Evolutionary conservation across 2,888 invertebrate genomes (phyloP).

Genomic region (Cephus pulcher): DNA sequence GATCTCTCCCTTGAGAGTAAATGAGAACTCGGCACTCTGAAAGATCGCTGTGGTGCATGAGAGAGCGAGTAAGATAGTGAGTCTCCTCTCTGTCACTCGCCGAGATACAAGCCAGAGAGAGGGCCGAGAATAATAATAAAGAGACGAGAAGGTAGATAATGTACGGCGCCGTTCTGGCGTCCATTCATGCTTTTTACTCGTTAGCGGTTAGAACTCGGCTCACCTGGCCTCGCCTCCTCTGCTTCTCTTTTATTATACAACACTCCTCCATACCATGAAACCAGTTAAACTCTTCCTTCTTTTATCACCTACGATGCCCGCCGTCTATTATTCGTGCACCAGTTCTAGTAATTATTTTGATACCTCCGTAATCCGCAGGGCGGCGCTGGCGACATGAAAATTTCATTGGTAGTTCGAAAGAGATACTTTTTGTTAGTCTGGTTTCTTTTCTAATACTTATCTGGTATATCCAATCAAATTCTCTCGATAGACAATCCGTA

Average conservation of each 20-base stretch:
- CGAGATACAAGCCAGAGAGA: background rate
- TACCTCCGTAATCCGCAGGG: background rate
- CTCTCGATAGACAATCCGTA: background rate
- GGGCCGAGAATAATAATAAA: constrained; percentile 40
- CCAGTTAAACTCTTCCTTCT: constrained; percentile 7
- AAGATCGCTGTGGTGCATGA: background rate
- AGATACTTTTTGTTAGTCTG: too few species aligned
- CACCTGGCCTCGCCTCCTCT: constrained; percentile 28
- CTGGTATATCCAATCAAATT: background rate
- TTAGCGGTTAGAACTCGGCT: constrained; percentile 48
- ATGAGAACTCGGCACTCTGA: background rate
- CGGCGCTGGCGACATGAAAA: background rate
- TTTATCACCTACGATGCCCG: background rate
- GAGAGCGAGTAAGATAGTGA: constrained; percentile 9
- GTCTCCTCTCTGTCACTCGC: background rate
- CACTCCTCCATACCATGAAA: background rate
- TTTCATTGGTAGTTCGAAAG: background rate
- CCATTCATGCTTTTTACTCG: constrained; percentile 64
- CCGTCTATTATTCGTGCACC: background rate
- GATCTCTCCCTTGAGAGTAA: constrained; percentile 21
- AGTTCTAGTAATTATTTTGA: background rate
- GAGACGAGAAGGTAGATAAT: constrained; percentile 50
- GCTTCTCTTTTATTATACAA: constrained; percentile 4
- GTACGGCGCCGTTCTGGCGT: constrained; percentile 58
- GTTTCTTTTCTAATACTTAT: too few species aligned